Conservation (phyloP, 2,797 vertebrate genomes). For the Sorex maritimensis region DNA sequence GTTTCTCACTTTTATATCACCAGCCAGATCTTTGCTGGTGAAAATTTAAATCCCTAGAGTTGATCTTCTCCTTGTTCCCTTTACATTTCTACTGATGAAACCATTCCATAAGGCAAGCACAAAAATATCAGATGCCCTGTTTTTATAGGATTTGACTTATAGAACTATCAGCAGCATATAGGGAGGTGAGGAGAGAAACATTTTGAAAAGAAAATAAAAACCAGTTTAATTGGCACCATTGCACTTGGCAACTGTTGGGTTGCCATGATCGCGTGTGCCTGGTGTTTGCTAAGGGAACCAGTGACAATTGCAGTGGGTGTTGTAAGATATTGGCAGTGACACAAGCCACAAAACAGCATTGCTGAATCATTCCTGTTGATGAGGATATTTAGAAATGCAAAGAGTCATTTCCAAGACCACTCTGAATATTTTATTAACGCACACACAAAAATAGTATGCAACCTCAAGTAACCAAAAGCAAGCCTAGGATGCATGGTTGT, state of each 20-base stretch:
- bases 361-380: neutral
- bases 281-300: constrained; percentile 17
- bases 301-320: neutral
- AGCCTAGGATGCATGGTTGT: neutral
- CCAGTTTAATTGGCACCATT: constrained; percentile 28
- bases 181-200: neutral
- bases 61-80: neutral
- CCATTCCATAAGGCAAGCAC: constrained; percentile 19
- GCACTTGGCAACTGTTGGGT: constrained; percentile 12
- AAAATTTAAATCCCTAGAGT: neutral
- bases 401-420: constrained; percentile 8
- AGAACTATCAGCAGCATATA: constrained; percentile 52
- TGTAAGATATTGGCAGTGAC: neutral
- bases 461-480: constrained; percentile 55
- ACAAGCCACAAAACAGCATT: neutral
- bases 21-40: neutral
- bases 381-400: constrained; percentile 43
- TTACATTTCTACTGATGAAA: constrained; percentile 45
- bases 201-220: constrained; percentile 20
- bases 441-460: neutral
- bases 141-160: constrained; percentile 14
- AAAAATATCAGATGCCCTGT: constrained; percentile 29
- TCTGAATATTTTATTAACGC: neutral
- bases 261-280: neutral
- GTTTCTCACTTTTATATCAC: constrained; percentile 16